These are phyloP conservation scores for Chiroxiphia lanceolata DNA, from an alignment of 2,797 vertebrate genomes.

Conservation along the genomic window DNA sequence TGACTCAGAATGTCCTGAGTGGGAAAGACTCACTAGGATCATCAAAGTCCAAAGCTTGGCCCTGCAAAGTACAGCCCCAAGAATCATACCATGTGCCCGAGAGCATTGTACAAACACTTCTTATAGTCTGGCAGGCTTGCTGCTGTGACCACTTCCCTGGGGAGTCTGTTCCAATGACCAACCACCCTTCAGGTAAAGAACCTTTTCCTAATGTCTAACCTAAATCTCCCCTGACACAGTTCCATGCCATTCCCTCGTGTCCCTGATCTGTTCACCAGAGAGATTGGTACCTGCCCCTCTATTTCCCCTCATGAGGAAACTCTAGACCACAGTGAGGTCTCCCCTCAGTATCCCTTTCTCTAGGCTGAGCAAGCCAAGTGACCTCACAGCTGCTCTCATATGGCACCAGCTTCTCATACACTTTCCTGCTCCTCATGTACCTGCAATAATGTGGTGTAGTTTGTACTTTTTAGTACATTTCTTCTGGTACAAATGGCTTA, in stretches of 20 bases:
- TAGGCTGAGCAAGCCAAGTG: not conserved
- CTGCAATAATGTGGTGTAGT: not conserved
- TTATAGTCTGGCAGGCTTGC: not conserved
- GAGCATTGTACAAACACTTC: not conserved
- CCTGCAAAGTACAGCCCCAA: not conserved
- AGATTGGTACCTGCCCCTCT: not conserved
- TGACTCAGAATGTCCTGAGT: not conserved
- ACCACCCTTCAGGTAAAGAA: not conserved
- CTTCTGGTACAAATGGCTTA: not conserved
- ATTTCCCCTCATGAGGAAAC: not conserved
- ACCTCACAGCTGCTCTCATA: not conserved
- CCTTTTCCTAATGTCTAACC: not conserved
- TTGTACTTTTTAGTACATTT: not conserved
- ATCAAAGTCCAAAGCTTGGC: not conserved
- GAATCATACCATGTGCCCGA: not conserved
- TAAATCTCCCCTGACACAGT: not conserved
- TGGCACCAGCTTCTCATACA: rapidly evolving
- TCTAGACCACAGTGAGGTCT: rapidly evolving
- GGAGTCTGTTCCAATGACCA: not conserved
- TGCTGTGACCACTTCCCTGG: not conserved
- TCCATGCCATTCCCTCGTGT: not conserved
- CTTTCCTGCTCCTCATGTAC: not conserved
- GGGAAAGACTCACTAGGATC: not conserved
- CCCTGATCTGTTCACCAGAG: not conserved
- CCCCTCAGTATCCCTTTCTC: not conserved